Base-by-base conservation (phyloP, 1,140 invertebrate species). In the Prorops nasuta region DNA sequence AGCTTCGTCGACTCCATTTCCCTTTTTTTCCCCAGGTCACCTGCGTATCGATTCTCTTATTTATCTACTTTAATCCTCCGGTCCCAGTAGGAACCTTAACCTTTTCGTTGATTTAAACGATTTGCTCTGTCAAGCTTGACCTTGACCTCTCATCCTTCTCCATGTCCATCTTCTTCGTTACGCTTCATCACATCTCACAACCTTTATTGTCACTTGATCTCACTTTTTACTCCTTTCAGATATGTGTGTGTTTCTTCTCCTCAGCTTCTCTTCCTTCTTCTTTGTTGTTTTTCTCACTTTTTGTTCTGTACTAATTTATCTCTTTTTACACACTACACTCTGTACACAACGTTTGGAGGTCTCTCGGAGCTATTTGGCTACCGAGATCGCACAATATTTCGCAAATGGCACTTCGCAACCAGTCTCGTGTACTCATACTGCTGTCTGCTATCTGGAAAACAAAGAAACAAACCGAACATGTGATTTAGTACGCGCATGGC, bases 1-100 rank as follows among this genome's bases (percentile, higher is more conserved):
- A 74, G 31, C 40, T 72, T 68, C 10, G 68, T 65, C 21, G 65
- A 66, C 37, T 71, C 69, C 71, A 72, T 73, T 47, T 54, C 60
- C 16, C 10, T 28, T 28, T 6, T 28, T 6, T 28, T 28, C 24
- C 10, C 10, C 24, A 28, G 24, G 4, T 28, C 24, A 10, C 10
- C 10, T n/a, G n/a, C n/a, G n/a, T n/a, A n/a, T n/a, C n/a, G n/a
- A n/a, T n/a, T n/a, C n/a, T n/a, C n/a, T n/a, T n/a, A n/a, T n/a
- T n/a, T n/a, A n/a, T n/a, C n/a, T n/a, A n/a, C n/a, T n/a, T n/a
- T n/a, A n/a, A n/a, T n/a, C n/a, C n/a, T n/a, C n/a, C n/a, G n/a
- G n/a, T n/a, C n/a, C n/a, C n/a, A n/a, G n/a, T n/a, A n/a, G n/a
- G n/a, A n/a, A n/a, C n/a, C n/a, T n/a, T n/a, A n/a, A n/a, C n/a